Evolutionary conservation across 1,140 invertebrate genomes (phyloP).

Genomic region (Hetaerina americana): DNA sequence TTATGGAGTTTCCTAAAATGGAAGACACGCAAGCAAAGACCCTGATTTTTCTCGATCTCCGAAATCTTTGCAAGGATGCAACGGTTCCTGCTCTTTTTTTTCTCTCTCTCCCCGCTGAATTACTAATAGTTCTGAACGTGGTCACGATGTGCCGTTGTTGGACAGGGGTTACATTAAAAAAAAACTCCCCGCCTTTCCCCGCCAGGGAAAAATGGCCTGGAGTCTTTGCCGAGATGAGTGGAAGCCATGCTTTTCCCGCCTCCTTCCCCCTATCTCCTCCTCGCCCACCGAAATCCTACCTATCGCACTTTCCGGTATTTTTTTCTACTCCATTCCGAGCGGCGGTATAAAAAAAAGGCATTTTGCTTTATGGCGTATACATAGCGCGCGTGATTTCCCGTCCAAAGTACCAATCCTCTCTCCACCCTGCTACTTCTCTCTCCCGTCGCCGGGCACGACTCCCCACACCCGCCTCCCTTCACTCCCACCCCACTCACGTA

Average conservation of each 20-base stretch:
- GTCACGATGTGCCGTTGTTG: background rate
- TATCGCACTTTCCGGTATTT: too few species aligned
- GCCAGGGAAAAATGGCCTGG: background rate
- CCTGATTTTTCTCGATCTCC: too few species aligned
- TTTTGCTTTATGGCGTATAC: background rate
- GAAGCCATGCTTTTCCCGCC: background rate
- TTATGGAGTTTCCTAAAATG: too few species aligned
- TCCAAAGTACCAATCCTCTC: background rate
- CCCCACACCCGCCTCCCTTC: too few species aligned
- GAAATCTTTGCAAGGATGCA: background rate
- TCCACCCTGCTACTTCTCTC: too few species aligned
- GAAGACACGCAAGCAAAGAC: too few species aligned
- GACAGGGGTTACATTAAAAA: background rate
- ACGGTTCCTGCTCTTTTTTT: background rate
- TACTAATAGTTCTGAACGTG: background rate
- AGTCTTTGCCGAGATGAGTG: background rate
- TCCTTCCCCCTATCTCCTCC: background rate
- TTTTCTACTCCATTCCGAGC: too few species aligned
- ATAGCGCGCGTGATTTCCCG: background rate
- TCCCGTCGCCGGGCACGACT: too few species aligned
- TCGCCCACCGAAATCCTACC: too few species aligned
- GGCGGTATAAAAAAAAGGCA: background rate
- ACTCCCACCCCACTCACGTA: too few species aligned
- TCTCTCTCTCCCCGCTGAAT: background rate
- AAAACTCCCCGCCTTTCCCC: background rate